Conservation (phyloP, 2,113 vertebrate genomes). For the Paracanthobrama guichenoti region DNA sequence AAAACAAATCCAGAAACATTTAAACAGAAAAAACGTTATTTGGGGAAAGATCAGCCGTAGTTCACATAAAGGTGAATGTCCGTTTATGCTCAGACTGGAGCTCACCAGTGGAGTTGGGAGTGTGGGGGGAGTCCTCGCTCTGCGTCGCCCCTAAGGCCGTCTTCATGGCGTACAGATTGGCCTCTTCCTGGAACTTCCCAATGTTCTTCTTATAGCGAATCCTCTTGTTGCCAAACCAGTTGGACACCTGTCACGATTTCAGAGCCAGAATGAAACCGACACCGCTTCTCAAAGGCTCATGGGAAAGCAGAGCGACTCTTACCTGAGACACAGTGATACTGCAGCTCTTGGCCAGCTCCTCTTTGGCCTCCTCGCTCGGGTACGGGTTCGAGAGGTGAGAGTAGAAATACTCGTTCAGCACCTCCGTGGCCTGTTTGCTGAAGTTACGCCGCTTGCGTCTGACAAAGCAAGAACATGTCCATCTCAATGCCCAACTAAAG, state of each 20-base stretch:
- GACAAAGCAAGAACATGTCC: slow-evolving; percentile 34
- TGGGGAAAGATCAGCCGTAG: no score
- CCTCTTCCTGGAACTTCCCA: slow-evolving; percentile 92
- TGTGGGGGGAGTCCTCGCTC: slow-evolving; percentile 86
- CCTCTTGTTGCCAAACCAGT: slow-evolving; percentile 95
- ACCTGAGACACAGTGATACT: slow-evolving; percentile 91
- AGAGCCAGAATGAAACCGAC: slow-evolving; percentile 24
- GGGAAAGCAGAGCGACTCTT: not conserved
- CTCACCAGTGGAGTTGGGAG: slow-evolving; percentile 84
- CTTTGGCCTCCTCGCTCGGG: slow-evolving; percentile 91
- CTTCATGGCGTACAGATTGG: slow-evolving; percentile 92
- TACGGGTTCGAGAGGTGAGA: slow-evolving; percentile 92
- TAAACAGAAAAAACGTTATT: no score
- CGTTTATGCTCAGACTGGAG: no score
- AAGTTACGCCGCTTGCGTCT: slow-evolving; percentile 91
- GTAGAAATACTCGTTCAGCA: slow-evolving; percentile 92
- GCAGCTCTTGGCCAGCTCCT: slow-evolving; percentile 87
- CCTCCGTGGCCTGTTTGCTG: slow-evolving; percentile 91
- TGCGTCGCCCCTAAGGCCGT: slow-evolving; percentile 84
- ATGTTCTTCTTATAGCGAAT: slow-evolving; percentile 96
- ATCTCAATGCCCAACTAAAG: no score
- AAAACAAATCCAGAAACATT: no score
- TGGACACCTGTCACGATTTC: slow-evolving; percentile 80
- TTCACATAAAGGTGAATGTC: no score
- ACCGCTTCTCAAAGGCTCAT: not conserved